Evolutionary conservation across 2,113 vertebrate genomes (phyloP), one percentile per base, ranked within the genome.

Genomic region (Lampris megalopsis): DNA sequence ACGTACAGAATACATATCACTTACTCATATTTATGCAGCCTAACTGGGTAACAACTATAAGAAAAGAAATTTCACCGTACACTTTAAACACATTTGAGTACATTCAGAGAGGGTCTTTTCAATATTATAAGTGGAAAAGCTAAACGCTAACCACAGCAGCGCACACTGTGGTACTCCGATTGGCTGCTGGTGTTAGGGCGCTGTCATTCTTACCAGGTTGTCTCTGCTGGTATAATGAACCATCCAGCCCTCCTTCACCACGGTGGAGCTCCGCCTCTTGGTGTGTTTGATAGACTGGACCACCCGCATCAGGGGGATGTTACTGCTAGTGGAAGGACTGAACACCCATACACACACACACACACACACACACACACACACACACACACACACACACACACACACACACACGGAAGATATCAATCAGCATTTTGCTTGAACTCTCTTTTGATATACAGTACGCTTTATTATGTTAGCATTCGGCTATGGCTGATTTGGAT

Each of bases 171-270:
- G 64, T 81, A 60, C 64, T 81, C 60, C 81, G 71, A 66, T 77
- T 67, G 69, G 10, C 74, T 60, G 80, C 6, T 62, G 61, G 59
- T 64, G 73, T 73, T 81, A 71, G 5, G 40, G 7, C 24, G 45
- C 5, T 8, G 50, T 84, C 75, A 81, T 42, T 95, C 97, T 96
- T 86, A 99, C 98, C 96, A 99, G 94, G 86, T 97, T 97, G 84
- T 99, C 98, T 92, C 95, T 95, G 91, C 96, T 99, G 65, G 96
- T 97, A 75, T 97, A 98, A 88, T 99, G 98, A 85, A 99, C 98
- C 98, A 99, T 99, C 98, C 98, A 99, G 54, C 98, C 98, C 91
- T 99, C 98, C 90, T 97, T 98, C 86, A 99, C 97, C 94, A 99
- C 90, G 13, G 97, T 99, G 93, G 97, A 98, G 94, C 98, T 99